Base-by-base conservation (phyloP, 2,888 invertebrate species). In the Philereme transversata region DNA sequence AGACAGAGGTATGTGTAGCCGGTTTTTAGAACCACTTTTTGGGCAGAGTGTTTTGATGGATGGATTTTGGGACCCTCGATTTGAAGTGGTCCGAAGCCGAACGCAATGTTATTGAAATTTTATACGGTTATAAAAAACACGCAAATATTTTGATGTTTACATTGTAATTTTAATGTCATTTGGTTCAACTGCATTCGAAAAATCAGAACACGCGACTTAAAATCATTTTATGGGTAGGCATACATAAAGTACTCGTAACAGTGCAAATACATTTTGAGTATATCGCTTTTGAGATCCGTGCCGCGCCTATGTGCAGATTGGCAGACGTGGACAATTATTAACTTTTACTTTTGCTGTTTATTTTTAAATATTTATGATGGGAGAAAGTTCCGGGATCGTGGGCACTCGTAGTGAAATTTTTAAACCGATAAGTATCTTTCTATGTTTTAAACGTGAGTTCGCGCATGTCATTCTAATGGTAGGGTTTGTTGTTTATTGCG, bases 1-100 rank as follows among this genome's bases (percentile, higher is more conserved):
- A 68, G 73, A 63, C 74, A 64, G 72, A 64, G 77, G 78, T 73
- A 77, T 76, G 76, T 73, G 66, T 60, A 81, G 82, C 87, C 87
- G 84, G 87, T 88, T 87, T 86, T 83, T 85, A 72, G 76, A 77
- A 79, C 77, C 70, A 72, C 80, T 68, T 76, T 80, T 78, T 76
- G 79, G 77, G 76, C 74, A 71, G 76, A 73, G 71, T 79, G 79
- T 80, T 82, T 86, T 88, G 88, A 87, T 87, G 79, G 86, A 88
- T 88, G 79, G 78, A 73, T 80, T 80, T 80, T 75, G 75, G 78
- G 77, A 76, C 78, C 77, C 79, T 79, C 73, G 68, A 75, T 77
- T 79, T 76, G 68, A 72, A 77, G 67, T 73, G 60, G 49, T 22
- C 55, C 48, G 57, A 11, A 45, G 36, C 46, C 6, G 38, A 44